phyloP scores from a whole-genome alignment of 2,888 invertebrate species.

The Micoletzkya japonica region DNA sequence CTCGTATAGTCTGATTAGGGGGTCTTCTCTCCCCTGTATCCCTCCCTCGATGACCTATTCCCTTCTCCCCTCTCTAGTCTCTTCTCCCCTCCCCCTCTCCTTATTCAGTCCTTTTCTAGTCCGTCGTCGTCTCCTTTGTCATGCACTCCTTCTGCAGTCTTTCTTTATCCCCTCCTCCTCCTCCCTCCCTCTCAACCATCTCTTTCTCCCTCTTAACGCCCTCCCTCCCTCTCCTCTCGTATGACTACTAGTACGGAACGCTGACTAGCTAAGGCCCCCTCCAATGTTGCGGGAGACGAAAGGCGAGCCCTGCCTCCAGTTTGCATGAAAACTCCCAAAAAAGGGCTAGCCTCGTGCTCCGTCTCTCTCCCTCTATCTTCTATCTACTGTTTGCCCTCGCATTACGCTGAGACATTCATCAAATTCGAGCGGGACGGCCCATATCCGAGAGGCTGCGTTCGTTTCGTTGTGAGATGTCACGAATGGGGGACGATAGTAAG shows the following conservation, averaged over 20 bases:
- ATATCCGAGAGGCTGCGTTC: constrained; percentile 9
- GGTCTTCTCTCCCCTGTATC: background rate
- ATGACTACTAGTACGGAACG: constrained; percentile 28
- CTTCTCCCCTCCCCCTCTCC: constrained; percentile 26
- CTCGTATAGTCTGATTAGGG: no score
- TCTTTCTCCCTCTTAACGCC: background rate
- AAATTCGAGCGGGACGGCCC: constrained; percentile 17
- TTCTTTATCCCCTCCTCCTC: constrained; percentile 26
- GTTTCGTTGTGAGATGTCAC: background rate
- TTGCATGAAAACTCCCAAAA: constrained; percentile 16
- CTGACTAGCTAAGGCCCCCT: background rate
- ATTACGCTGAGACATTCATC: constrained; percentile 28
- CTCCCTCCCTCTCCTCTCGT: constrained; percentile 16
- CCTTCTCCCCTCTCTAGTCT: background rate
- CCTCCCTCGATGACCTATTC: constrained; percentile 8
- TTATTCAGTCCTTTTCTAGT: constrained; percentile 28
- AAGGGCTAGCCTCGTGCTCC: constrained; percentile 5
- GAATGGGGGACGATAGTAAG: constrained; percentile 7
- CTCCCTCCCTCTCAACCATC: constrained; percentile 14
- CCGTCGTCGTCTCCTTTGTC: constrained; percentile 31
- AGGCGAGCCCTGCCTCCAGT: background rate
- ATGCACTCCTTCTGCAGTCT: constrained; percentile 30
- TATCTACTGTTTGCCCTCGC: constrained; percentile 26
- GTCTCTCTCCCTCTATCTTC: background rate
- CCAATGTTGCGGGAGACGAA: background rate